Conservation (phyloP, 2,113 vertebrate species). For the Leptodactylus fuscus region DNA sequence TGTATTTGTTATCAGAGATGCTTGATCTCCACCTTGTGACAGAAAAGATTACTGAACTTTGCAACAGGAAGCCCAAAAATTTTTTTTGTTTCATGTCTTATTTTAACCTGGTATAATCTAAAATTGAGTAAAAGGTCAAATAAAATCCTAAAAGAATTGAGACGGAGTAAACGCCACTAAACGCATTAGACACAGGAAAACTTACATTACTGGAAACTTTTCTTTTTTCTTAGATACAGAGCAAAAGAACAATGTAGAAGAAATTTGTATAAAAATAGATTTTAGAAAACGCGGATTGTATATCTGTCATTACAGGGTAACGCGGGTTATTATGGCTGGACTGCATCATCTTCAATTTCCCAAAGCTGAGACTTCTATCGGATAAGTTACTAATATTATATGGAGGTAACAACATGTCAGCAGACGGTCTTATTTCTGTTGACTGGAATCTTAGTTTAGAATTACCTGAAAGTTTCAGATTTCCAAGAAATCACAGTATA, state of each 20-base stretch:
- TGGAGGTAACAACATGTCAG: neutral
- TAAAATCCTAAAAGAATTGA: neutral
- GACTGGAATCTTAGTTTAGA: neutral
- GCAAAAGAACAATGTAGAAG: too few species aligned
- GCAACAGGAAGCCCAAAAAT: neutral
- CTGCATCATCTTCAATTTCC: neutral
- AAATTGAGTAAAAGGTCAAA: neutral
- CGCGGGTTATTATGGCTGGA: neutral
- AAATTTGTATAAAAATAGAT: too few species aligned
- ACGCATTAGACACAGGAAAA: neutral
- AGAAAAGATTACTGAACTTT: constrained; percentile 17
- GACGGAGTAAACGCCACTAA: neutral
- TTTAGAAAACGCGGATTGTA: neutral
- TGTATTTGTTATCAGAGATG: neutral
- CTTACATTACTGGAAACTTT: too few species aligned
- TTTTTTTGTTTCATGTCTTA: neutral
- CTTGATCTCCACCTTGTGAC: constrained; percentile 16
- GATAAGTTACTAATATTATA: constrained; percentile 12
- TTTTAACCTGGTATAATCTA: too few species aligned
- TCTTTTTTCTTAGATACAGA: too few species aligned
- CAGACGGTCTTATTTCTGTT: neutral
- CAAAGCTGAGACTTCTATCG: neutral
- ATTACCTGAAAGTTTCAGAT: neutral
- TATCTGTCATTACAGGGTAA: neutral
- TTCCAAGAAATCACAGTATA: neutral